Conservation (phyloP, 2,888 invertebrate species). For the Hydroisotoma schaefferi region DNA sequence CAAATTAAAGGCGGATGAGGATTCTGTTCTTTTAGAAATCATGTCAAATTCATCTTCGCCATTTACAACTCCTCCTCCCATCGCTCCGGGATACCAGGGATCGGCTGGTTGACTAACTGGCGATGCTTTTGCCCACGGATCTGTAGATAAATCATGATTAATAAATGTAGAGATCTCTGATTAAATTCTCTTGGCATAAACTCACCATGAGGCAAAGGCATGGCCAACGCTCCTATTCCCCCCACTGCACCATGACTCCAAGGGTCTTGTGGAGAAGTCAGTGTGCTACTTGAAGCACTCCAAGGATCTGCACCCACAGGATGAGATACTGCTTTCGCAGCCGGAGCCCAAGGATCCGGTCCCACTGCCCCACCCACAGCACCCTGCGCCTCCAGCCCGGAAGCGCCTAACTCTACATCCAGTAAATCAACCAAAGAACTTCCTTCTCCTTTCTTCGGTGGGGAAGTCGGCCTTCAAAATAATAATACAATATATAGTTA, state of each 20-base stretch:
- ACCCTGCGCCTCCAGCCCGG: slow-evolving; percentile 54
- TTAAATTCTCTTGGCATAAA: no score
- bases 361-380: slow-evolving; percentile 51
- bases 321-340: slow-evolving; percentile 18
- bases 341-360: slow-evolving; percentile 50
- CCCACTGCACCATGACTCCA: slow-evolving; percentile 31
- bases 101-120: slow-evolving; percentile 48
- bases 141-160: slow-evolving; percentile 51
- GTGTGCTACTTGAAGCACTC: slow-evolving; percentile 45
- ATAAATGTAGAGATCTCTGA: background rate
- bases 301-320: slow-evolving; percentile 35
- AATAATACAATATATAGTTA: background rate
- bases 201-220: background rate
- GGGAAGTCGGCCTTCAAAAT: background rate
- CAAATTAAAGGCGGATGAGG: slow-evolving; percentile 37
- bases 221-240: background rate
- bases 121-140: slow-evolving; percentile 60
- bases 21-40: slow-evolving; percentile 67
- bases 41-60: slow-evolving; percentile 79
- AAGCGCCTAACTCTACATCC: slow-evolving; percentile 69
- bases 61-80: slow-evolving; percentile 30
- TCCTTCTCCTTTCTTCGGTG: slow-evolving; percentile 30
- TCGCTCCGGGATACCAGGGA: slow-evolving; percentile 52
- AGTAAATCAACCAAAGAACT: slow-evolving; percentile 69
- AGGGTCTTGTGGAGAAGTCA: slow-evolving; percentile 45